Conservation (phyloP, 2,888 invertebrate genomes). For the Aethes cnicana region DNA sequence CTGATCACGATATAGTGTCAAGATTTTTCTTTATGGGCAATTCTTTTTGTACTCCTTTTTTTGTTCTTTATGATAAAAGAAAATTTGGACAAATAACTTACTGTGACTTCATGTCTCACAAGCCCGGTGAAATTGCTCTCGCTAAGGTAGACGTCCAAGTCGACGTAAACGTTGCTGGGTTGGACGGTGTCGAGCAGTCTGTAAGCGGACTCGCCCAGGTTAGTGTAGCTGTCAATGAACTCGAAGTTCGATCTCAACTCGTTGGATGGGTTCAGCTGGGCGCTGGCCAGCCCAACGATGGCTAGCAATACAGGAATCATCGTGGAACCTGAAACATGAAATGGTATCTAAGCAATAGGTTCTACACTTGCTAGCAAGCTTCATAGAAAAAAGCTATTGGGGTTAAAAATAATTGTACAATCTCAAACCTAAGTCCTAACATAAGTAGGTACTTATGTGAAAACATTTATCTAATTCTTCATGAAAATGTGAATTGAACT, state of each 20-base stretch:
- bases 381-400: too few relatives aligned
- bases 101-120: constrained; percentile 52
- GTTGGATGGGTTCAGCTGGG: constrained; percentile 47
- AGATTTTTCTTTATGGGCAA: too few relatives aligned
- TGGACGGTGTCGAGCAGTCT: constrained; percentile 57
- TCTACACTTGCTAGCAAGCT: too few relatives aligned
- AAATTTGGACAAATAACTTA: too few relatives aligned
- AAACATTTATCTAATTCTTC: background rate
- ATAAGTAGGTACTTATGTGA: background rate
- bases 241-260: constrained; percentile 62
- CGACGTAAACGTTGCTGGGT: constrained; percentile 52
- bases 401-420: too few relatives aligned
- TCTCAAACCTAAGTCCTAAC: too few relatives aligned
- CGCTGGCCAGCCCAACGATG: constrained; percentile 50
- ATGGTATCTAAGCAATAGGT: too few relatives aligned
- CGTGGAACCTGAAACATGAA: constrained; percentile 48
- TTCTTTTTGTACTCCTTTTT: too few relatives aligned
- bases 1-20: too few relatives aligned
- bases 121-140: constrained; percentile 57
- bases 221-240: constrained; percentile 50
- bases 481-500: too few relatives aligned
- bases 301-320: constrained; percentile 50
- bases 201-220: constrained; percentile 60
- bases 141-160: constrained; percentile 60
- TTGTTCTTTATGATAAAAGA: too few relatives aligned